Conservation (phyloP, 35 echinoderm and acorn worm genomes). For the Ophiothrix spiculata region DNA sequence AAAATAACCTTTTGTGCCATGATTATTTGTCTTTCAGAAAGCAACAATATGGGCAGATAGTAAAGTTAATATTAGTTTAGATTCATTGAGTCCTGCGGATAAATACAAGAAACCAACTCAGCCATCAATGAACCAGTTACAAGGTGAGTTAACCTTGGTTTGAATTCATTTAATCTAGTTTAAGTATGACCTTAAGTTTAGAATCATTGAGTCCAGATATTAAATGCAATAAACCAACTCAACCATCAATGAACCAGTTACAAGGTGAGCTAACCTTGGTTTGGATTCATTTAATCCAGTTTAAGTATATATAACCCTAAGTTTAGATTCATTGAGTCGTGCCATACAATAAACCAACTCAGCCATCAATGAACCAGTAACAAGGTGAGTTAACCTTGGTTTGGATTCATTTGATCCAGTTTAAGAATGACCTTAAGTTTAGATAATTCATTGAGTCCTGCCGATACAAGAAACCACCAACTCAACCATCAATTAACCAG, state of each 20-base stretch:
- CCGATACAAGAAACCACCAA: too few relatives aligned
- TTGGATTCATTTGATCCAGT: too few relatives aligned
- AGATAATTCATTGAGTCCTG: too few relatives aligned
- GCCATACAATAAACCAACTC: background rate
- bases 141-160: too few relatives aligned
- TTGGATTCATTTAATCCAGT: too few relatives aligned
- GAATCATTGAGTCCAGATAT: background rate
- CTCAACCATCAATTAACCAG: too few relatives aligned
- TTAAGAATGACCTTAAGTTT: too few relatives aligned
- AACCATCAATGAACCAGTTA: slow-evolving; percentile 5
- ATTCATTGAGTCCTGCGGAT: background rate
- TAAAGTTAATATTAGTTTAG: background rate
- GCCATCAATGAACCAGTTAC: slow-evolving; percentile 8
- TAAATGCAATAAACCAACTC: background rate
- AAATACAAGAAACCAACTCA: background rate
- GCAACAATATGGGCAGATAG: background rate
- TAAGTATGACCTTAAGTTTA: background rate
- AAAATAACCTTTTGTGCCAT: too few relatives aligned
- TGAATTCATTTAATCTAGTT: too few relatives aligned
- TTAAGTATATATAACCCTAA: too few relatives aligned
- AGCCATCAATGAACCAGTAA: slow-evolving; percentile 4
- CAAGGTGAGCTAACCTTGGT: background rate
- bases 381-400: background rate
- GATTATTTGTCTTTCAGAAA: background rate
- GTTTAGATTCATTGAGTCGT: too few relatives aligned